A percentile compares a stretch with the other conserved stretches of the same genome.
Evolutionary conservation across 2,888 invertebrate species (phyloP).

Genomic region (Dilophus febrilis): DNA sequence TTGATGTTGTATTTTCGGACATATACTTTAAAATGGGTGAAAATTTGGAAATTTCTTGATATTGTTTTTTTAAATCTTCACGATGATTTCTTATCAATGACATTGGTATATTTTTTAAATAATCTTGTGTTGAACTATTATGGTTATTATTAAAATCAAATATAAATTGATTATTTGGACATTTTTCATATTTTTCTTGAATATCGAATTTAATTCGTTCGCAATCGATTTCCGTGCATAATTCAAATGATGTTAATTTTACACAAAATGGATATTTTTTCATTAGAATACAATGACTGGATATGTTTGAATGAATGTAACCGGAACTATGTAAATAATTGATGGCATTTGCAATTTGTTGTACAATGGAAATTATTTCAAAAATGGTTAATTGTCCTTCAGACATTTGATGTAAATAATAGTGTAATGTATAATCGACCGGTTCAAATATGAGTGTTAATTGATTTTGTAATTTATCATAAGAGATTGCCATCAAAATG

Average conservation of each 20-base stretch:
- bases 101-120: background rate
- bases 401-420: slow-evolving; percentile 30
- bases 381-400: slow-evolving; percentile 30
- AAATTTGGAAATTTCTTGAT: slow-evolving; percentile 1
- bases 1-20: background rate
- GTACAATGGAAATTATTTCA: slow-evolving; percentile 14
- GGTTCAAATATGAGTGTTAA: slow-evolving; percentile 34
- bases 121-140: background rate
- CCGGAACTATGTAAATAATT: slow-evolving; percentile 34
- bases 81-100: background rate
- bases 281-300: slow-evolving; percentile 30
- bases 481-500: slow-evolving; percentile 34
- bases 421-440: slow-evolving; percentile 31
- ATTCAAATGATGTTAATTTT: slow-evolving; percentile 31
- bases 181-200: background rate
- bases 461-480: slow-evolving; percentile 25
- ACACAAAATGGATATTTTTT: slow-evolving; percentile 19
- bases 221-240: slow-evolving; percentile 13
- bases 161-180: background rate
- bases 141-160: no score
- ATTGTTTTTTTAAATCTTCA: background rate
- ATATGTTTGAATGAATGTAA: slow-evolving; percentile 32
- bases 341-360: slow-evolving; percentile 33
- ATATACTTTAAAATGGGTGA: background rate
- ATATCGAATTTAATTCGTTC: background rate